Evolutionary conservation across 37 sponge, comb jelly and placozoan species (phyloP), one percentile per base, ranked within the genome.

Genomic region (Bolinopsis microptera): DNA sequence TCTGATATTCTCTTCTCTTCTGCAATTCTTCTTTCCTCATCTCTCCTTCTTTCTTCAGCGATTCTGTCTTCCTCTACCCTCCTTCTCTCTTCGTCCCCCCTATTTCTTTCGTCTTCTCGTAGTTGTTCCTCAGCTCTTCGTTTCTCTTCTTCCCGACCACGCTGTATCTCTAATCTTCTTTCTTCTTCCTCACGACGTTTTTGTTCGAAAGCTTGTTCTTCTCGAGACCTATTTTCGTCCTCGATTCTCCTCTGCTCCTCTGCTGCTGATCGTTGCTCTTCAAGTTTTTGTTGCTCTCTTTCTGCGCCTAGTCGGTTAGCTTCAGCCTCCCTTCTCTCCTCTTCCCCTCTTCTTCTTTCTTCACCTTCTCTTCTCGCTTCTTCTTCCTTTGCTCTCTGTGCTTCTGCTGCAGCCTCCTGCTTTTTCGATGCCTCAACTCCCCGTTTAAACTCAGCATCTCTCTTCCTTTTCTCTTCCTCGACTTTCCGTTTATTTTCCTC

Each of bases 401-500:
- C 80, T 77, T 32, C 80, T 21, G 80, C 80, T 34, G 80, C 80
- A 35, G 80, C 80, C 18, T 77, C 80, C 21, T 77, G 28, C 36
- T 77, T 77, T 36, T 77, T 77, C 34, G 36, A 27, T 35, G 27
- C 80, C 37, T 77, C 80, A 77, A 77, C 80, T 32, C 33, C 35
- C 35, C 35, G 27, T 36, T 77, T 77, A 36, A 77, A 77, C 37
- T 77, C 80, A 18, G 33, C 2, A 13, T 77, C 80, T 35, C 80
- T 34, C 21, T 77, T 77, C 21, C 80, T 28, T 32, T 77, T 77
- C 37, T 77, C 80, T 35, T 77, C 80, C 80, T 77, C 80, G 5
- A 77, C 80, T 35, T 77, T 77, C 35, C 80, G 80, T 32, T 36
- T 77, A 36, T 77, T 77, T 77, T 77, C 80, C 36, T 77, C 80